Percentiles rank a stretch among this genome's conserved stretches.
phyloP scores from a whole-genome alignment of 2,888 invertebrate species.

The Liodrosophila aerea region DNA sequence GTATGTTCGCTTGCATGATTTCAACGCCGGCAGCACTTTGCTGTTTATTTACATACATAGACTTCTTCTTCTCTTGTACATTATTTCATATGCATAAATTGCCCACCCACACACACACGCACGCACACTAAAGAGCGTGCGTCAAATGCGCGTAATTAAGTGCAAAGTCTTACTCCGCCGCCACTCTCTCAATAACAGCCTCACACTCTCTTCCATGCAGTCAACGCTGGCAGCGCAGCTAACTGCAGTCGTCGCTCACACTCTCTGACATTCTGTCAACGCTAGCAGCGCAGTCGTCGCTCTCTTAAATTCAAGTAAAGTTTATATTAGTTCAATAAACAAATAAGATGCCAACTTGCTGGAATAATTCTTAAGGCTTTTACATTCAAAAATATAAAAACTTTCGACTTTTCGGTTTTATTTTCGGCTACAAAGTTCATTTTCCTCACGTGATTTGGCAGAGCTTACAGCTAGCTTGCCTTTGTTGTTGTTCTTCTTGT shows the following conservation, averaged over 20 bases:
- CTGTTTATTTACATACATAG: slow-evolving; percentile 75
- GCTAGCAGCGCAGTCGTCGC: background rate
- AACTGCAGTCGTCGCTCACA: background rate
- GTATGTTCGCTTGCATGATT: slow-evolving; percentile 65
- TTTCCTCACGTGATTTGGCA: slow-evolving; percentile 39
- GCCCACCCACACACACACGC: slow-evolving; percentile 44
- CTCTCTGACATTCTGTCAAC: too few species aligned
- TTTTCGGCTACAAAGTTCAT: slow-evolving; percentile 45
- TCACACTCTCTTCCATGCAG: slow-evolving; percentile 2
- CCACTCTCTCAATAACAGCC: slow-evolving; percentile 11
- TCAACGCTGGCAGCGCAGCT: background rate
- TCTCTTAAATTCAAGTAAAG: too few species aligned
- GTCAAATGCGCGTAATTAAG: slow-evolving; percentile 59
- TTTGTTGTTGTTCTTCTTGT: too few species aligned
- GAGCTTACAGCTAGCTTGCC: slow-evolving; percentile 37
- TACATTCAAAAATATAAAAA: slow-evolving; percentile 19
- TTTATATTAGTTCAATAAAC: too few species aligned
- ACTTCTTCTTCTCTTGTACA: slow-evolving; percentile 69
- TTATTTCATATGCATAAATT: slow-evolving; percentile 71
- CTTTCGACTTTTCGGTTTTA: slow-evolving; percentile 31
- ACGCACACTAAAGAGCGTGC: slow-evolving; percentile 41
- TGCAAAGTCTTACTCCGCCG: slow-evolving; percentile 37
- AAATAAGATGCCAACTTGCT: too few species aligned
- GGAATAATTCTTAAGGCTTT: too few species aligned
- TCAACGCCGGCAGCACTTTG: slow-evolving; percentile 74